These are phyloP conservation scores for Aporrectodea caliginosa DNA, from an alignment of 1,140 invertebrate species.

Conservation along the genomic window DNA sequence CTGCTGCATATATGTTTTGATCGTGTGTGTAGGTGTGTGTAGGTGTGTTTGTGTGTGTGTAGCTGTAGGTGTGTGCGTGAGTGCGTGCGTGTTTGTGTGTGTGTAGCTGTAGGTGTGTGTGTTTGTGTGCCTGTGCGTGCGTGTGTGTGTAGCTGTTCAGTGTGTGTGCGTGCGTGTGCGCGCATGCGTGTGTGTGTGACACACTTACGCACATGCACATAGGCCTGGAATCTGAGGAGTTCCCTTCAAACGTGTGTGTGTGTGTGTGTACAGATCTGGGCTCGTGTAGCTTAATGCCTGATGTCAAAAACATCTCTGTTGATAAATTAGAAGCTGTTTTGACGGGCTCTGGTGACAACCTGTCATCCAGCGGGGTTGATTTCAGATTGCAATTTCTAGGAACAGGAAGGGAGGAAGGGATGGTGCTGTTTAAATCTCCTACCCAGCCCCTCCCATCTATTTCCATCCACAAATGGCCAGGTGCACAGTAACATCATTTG, in stretches of 20 bases:
- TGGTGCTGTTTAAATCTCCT: background rate
- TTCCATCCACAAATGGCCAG: background rate
- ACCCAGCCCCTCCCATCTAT: background rate
- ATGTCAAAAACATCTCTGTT: background rate
- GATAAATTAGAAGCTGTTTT: background rate
- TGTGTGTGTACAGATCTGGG: background rate
- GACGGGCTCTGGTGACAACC: background rate
- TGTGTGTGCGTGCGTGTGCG: too few species aligned
- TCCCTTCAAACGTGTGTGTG: background rate
- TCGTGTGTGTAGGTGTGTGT: too few species aligned
- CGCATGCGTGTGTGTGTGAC: background rate
- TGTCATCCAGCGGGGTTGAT: background rate
- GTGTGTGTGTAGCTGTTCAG: too few species aligned
- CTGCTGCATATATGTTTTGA: too few species aligned
- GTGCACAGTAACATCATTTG: background rate
- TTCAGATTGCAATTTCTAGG: too few species aligned
- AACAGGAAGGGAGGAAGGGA: too few species aligned
- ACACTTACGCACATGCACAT: background rate
- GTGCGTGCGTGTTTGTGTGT: background rate
- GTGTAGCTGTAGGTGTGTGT: background rate
- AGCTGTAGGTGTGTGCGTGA: too few species aligned
- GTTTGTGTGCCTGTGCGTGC: too few species aligned
- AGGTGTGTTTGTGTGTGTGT: too few species aligned
- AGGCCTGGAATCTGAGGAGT: background rate
- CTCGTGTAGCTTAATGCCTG: background rate